Base-by-base conservation (phyloP, 2,797 vertebrate genomes). In the Myotis daubentonii region DNA sequence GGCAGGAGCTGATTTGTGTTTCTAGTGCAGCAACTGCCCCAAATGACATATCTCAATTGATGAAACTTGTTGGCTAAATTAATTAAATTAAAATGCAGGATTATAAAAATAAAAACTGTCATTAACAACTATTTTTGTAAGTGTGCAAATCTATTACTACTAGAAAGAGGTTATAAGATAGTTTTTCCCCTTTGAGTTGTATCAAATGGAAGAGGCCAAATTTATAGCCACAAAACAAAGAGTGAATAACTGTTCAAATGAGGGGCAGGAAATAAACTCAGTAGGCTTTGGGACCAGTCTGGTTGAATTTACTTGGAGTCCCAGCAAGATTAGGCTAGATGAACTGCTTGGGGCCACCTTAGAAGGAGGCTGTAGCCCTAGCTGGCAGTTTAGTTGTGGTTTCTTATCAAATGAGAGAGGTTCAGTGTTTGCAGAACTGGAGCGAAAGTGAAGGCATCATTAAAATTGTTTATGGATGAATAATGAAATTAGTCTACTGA, bases 381-480 rank as follows among this genome's bases (percentile, higher is more conserved):
- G 30, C 62, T 74, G 57, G 47, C 23, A 72, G 22, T 88, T 93
- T 81, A 78, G 20, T 90, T 9, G 5, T 60, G 41, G 30, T 62
- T 80, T 90, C 57, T 66, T 80, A 51, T 88, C 33, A 92, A 72
- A 74, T 79, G 49, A 23, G 76, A 91, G 41, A 90, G 33, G 47
- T 44, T 79, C 22, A 71, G 1, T 53, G 16, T 94, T 92, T 93
- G 19, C 8, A 2, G 71, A 94, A 72, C 17, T 91, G 71, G 30
- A 80, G 7, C 1, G 1, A 82, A 95, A 93, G 19, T 90, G 80
- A 91, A 89, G 76, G 30, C 10, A 65, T 87, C 91, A 30, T 76
- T 88, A 93, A 78, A 87, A 85, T 76, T 74, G 28, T 88, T 94
- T 86, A 74, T 87, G 41, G 20, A 70, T 85, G 71, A 93, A 47